A percentile compares a stretch with the other conserved stretches of the same genome.
These are phyloP conservation scores for Brachionus koreanus DNA, from an alignment of 1,140 invertebrate species.

Conservation along the genomic window DNA sequence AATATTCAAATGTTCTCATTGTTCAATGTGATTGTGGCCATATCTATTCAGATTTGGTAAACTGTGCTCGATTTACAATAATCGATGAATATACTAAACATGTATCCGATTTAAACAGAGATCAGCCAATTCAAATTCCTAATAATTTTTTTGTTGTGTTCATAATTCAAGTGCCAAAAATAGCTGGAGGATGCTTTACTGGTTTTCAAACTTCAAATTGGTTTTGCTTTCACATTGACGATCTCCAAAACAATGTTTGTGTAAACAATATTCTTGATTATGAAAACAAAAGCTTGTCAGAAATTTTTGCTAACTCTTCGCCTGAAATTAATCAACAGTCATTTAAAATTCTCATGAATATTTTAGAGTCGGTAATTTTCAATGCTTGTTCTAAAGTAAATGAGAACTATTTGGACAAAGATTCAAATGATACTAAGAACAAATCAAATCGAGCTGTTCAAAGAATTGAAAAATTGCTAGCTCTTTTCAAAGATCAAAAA, in stretches of 20 bases:
- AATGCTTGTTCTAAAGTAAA: neutral
- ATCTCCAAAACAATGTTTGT: slow-evolving; percentile 23
- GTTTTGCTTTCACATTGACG: slow-evolving; percentile 37
- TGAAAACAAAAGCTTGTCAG: neutral
- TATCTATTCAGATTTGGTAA: slow-evolving; percentile 49
- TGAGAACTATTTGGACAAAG: neutral
- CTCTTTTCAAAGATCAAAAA: neutral
- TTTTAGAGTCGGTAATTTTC: neutral
- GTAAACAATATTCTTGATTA: slow-evolving; percentile 12
- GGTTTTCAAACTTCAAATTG: slow-evolving; percentile 49
- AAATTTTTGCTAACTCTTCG: neutral
- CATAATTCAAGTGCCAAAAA: slow-evolving; percentile 51
- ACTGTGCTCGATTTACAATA: slow-evolving; percentile 49
- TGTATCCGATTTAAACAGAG: neutral
- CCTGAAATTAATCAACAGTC: neutral
- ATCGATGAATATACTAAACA: slow-evolving; percentile 3
- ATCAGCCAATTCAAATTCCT: neutral
- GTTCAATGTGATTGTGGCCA: slow-evolving; percentile 54
- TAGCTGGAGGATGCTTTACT: slow-evolving; percentile 50
- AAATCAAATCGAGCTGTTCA: neutral
- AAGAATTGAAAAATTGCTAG: neutral
- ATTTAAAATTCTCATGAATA: neutral
- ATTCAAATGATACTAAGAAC: neutral
- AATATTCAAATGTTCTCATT: slow-evolving; percentile 48
- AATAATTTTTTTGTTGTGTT: slow-evolving; percentile 48